Evolutionary conservation across 2,888 invertebrate genomes (phyloP).

Genomic region (Drosophila greeni): DNA sequence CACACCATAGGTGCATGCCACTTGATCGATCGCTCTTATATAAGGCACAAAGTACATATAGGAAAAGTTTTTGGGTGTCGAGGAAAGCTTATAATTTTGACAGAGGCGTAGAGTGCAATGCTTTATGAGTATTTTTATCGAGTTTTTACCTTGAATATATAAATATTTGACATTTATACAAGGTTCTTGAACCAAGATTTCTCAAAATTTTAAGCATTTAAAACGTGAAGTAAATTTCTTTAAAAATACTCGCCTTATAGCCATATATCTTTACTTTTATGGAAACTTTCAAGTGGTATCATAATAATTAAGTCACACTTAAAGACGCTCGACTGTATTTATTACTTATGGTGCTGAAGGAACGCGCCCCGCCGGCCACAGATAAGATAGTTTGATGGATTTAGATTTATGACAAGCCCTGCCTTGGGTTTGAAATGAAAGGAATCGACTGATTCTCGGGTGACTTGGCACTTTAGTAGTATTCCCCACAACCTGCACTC

Average conservation of each 20-base stretch:
- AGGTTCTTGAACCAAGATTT: too few relatives aligned
- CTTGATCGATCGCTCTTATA: slow-evolving; percentile 13
- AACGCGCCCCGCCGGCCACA: slow-evolving; percentile 8
- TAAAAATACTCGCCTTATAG: not conserved
- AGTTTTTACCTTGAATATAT: not conserved
- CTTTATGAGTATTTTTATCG: not conserved
- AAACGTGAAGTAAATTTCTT: not conserved
- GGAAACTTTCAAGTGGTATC: slow-evolving; percentile 2
- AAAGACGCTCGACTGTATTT: slow-evolving; percentile 2
- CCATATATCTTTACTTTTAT: slow-evolving; percentile 1
- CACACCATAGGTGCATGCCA: slow-evolving; percentile 24
- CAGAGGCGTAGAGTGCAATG: too few relatives aligned
- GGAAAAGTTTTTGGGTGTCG: not conserved
- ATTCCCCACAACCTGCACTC: slow-evolving; percentile 73
- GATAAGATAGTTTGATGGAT: slow-evolving; percentile 47
- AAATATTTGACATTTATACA: too few relatives aligned
- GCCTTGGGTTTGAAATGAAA: slow-evolving; percentile 3
- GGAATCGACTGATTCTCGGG: slow-evolving; percentile 9
- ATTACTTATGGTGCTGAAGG: not conserved
- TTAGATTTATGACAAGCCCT: slow-evolving; percentile 18
- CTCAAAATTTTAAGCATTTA: not conserved
- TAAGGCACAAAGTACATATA: slow-evolving; percentile 37
- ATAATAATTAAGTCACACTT: slow-evolving; percentile 13
- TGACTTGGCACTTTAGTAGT: slow-evolving; percentile 6
- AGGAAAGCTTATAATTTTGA: not conserved